A percentile compares a stretch with the other conserved stretches of the same genome.
Evolutionary conservation across 2,113 vertebrate species (phyloP).

Genomic region (Progne subis): DNA sequence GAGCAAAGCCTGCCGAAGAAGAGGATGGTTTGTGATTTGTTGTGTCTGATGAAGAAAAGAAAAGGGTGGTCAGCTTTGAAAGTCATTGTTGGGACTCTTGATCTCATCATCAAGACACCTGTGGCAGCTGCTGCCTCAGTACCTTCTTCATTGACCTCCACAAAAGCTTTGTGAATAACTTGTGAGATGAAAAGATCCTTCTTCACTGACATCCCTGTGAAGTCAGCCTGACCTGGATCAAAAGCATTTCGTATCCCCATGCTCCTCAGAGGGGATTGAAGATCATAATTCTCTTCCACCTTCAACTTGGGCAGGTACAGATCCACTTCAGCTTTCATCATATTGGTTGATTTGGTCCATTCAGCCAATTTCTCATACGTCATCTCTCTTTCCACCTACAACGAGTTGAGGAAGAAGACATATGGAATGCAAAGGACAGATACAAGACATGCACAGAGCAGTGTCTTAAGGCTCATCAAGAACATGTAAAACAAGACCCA

Average conservation of each 20-base stretch:
- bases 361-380: constrained; percentile 79
- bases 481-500: neutral
- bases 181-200: constrained; percentile 81
- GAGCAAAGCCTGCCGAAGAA: constrained; percentile 73
- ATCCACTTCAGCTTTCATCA: constrained; percentile 70
- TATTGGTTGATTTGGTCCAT: constrained; percentile 77
- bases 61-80: constrained; percentile 77
- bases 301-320: constrained; percentile 82
- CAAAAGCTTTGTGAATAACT: constrained; percentile 86
- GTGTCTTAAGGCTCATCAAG: neutral
- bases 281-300: constrained; percentile 80
- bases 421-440: neutral
- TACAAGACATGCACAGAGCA: neutral
- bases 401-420: neutral
- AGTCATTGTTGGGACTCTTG: neutral
- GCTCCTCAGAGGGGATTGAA: constrained; percentile 71
- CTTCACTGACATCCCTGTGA: constrained; percentile 82
- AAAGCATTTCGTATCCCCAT: constrained; percentile 87
- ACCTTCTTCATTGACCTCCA: constrained; percentile 90
- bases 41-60: constrained; percentile 76
- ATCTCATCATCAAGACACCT: constrained; percentile 67
- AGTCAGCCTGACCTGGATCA: constrained; percentile 61
- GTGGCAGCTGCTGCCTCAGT: constrained; percentile 85
- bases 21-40: constrained; percentile 69
- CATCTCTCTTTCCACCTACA: constrained; percentile 80